Evolutionary conservation across 2,113 vertebrate species (phyloP), one percentile per base, ranked within the genome.

Genomic region (Merops nubicus): DNA sequence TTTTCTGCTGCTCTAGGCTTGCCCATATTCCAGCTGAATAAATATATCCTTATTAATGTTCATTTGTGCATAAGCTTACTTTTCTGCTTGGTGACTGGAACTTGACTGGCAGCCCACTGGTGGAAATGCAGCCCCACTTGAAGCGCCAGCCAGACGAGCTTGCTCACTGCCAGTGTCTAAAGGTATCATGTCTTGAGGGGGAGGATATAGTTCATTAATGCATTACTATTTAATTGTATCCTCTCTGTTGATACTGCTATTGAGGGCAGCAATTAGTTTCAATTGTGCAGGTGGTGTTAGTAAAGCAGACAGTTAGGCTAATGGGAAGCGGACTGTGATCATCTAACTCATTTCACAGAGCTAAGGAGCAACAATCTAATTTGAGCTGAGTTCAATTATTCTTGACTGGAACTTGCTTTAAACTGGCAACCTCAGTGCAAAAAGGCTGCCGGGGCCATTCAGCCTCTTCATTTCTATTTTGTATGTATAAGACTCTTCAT

Each of bases 241-340:
- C 47, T 88, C 54, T 93, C 56, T 86, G 85, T 85, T 96, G 88
- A 86, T 77, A 38, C 68, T 43, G 34, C 56, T 63, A 21, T 47
- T 48, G 68, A 96, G 88, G 72, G 16, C 76, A 84, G 76, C 90
- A 96, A 93, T 97, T 96, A 97, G 67, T 92, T 93, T 93, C 93
- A 93, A 80, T 92, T 92, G 96, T 93, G 93, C 85, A 91, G 88
- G 95, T 90, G 96, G 95, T 86, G 95, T 96, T 91, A 95, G 90
- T 20, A 74, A 94, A 88, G 90, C 60, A 92, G 96, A 93, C 79
- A 96, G 91, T 76, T 69, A 79, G 92, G 82, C 85, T 96, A 93
- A 96, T 94, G 85, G 88, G 92, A 93, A 96, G 90, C 0, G 82
- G 88, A 43, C 90, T 93, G 90, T 96, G 85, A 92, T 95, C 90